Evolutionary conservation across 2,888 invertebrate species (phyloP), one percentile per base, ranked within the genome.

Genomic region (Psylliodes chrysocephalus): DNA sequence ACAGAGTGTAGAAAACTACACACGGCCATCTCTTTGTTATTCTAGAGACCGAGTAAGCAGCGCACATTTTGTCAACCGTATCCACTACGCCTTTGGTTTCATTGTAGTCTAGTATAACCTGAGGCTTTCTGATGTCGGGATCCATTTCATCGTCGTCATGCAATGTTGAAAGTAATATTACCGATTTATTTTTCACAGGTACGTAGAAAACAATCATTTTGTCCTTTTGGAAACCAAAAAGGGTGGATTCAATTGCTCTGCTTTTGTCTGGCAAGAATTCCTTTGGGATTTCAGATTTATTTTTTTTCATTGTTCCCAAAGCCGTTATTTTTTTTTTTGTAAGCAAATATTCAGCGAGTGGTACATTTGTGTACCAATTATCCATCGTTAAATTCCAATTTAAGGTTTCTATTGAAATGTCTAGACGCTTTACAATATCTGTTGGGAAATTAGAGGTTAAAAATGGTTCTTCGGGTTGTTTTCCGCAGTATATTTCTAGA

Each of bases 61-160:
- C 46, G 22, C 35, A n/a, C 35, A 35, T 49, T 25, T 59, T 59
- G 19, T 49, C n/a, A 22, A 57, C 57, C 38, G 54, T 38, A 54
- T 77, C 73, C 25, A 77, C 73, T 28, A 66, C 74, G 42, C 69
- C 70, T 67, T 75, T 77, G 18, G 71, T 64, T 60, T 71, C 66
- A 15, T 46, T 35, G 25, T 60, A 52, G 52, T 70, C 66, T 49
- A 75, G 73, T 69, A 75, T n/a, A n/a, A n/a, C n/a, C n/a, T n/a
- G n/a, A n/a, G n/a, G n/a, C n/a, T n/a, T n/a, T n/a, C n/a, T n/a
- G n/a, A n/a, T n/a, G n/a, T n/a, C n/a, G n/a, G n/a, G n/a, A n/a
- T n/a, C n/a, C n/a, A n/a, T n/a, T n/a, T n/a, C n/a, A n/a, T n/a
- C n/a, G n/a, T n/a, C n/a, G n/a, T n/a, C n/a, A n/a, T n/a, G n/a